phyloP scores from a whole-genome alignment of 2,888 invertebrate genomes.

The Hofmannophila pseudospretella region DNA sequence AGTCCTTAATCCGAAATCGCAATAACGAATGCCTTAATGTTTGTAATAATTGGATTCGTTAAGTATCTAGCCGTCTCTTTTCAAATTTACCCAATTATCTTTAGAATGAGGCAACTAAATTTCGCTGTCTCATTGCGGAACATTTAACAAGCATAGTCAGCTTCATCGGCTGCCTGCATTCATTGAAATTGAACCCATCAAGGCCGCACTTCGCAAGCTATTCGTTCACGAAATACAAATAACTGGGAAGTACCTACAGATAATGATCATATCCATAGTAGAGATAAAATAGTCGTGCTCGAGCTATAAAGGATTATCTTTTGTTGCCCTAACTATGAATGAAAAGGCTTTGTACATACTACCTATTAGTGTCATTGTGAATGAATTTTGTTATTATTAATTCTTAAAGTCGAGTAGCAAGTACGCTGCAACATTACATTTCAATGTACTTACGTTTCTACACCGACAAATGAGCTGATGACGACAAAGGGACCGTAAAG shows the following conservation, averaged over 20 bases:
- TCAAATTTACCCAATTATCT: background rate
- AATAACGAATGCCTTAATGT: slow-evolving; percentile 13
- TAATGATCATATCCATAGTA: no score
- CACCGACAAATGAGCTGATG: background rate
- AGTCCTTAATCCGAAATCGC: slow-evolving; percentile 27
- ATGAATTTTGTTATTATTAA: no score
- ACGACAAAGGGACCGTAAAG: slow-evolving; percentile 21
- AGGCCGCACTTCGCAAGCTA: slow-evolving; percentile 26
- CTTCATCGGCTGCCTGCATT: slow-evolving; percentile 15
- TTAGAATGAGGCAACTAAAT: background rate
- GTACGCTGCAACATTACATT: background rate
- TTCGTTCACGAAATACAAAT: slow-evolving; percentile 1
- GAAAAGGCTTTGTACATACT: no score
- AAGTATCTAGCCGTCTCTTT: background rate
- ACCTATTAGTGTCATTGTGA: no score
- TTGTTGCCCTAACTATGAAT: no score
- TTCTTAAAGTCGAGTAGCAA: background rate
- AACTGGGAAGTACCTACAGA: no score
- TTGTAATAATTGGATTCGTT: slow-evolving; percentile 3
- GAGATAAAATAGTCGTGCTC: no score
- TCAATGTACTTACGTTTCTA: background rate
- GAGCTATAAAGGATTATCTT: no score
- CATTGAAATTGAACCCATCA: slow-evolving; percentile 23
- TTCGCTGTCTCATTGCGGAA: slow-evolving; percentile 5
- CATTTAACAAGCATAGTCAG: slow-evolving; percentile 20